A percentile compares a stretch with the other conserved stretches of the same genome.
Evolutionary conservation across 2,888 invertebrate genomes (phyloP).

Genomic region (Drosophila cognata): DNA sequence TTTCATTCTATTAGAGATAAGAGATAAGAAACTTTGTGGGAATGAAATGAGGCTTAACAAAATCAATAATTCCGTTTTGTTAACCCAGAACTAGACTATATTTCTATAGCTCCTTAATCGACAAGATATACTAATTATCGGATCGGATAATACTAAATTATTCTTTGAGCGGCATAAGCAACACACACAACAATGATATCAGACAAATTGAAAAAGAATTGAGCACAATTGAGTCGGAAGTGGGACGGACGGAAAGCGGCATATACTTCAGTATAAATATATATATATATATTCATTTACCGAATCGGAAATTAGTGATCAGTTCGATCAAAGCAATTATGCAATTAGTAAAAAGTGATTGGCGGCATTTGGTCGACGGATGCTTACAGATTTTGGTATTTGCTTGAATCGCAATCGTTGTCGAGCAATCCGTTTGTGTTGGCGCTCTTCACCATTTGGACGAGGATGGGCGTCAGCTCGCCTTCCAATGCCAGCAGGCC

Average conservation of each 20-base stretch:
- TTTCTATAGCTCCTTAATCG: neutral
- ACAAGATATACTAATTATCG: neutral
- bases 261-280: neutral
- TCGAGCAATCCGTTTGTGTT: slow-evolving; percentile 99
- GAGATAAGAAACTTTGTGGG: neutral
- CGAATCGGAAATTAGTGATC: neutral
- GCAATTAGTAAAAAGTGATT: neutral
- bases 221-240: neutral
- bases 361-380: neutral
- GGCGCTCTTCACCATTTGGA: slow-evolving; percentile 99
- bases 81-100: neutral
- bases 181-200: neutral
- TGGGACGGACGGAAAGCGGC: neutral
- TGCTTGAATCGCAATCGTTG: slow-evolving; percentile 98
- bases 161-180: neutral
- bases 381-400: slow-evolving; percentile 95
- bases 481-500: slow-evolving; percentile 98
- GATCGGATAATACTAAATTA: neutral
- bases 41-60: neutral
- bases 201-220: neutral
- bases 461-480: slow-evolving; percentile 98
- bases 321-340: neutral
- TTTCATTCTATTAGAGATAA: no score
- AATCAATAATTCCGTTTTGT: neutral
- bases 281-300: neutral